Evolutionary conservation across 2,113 vertebrate genomes (phyloP), one percentile per base, ranked within the genome.

Genomic region (Synodontis membranacea): DNA sequence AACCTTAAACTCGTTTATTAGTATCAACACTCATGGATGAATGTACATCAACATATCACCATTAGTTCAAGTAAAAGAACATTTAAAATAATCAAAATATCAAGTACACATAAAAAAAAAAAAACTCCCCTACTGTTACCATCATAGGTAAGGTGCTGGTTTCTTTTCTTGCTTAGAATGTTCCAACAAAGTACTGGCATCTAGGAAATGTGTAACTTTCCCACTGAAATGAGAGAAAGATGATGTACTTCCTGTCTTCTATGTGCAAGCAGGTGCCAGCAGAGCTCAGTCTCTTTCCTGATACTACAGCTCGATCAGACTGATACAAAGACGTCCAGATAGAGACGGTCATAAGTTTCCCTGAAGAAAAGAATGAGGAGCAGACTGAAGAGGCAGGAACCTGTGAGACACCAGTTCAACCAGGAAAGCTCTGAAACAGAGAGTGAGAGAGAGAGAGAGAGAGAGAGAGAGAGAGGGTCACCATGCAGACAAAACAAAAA

Each of bases 321-420:
- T 0, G 98, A 97, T 90, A 99, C 97, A 0, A 99, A 97, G 31
- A 99, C 97, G 4, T 99, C 98, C 10, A 99, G 95, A 94, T 99
- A 99, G 89, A 99, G 98, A 91, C 98, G 96, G 93, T 99, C 98
- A 11, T 99, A 99, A 44, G 98, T 98, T 93, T 99, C 98, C 76
- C 96, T 97, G 96, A 99, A 99, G 94, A 98, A 96, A 88, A 99
- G 93, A 91, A 99, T 96, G 91, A 98, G 96, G 86, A 97, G 92
- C 52, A 99, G 97, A 93, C 98, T 97, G 94, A 99, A 97, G 93
- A 99, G 90, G 87, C 97, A 98, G 0, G 98, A 98, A 66, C 97
- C 97, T 0, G 97, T 97, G 80, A 99, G 94, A 93, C 97, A 98
- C 98, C 98, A 99, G 95, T 99, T 99, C 91, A 99, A 94, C 98